These are phyloP conservation scores for Notodromas monacha DNA, from an alignment of 2,888 invertebrate species.

Conservation along the genomic window DNA sequence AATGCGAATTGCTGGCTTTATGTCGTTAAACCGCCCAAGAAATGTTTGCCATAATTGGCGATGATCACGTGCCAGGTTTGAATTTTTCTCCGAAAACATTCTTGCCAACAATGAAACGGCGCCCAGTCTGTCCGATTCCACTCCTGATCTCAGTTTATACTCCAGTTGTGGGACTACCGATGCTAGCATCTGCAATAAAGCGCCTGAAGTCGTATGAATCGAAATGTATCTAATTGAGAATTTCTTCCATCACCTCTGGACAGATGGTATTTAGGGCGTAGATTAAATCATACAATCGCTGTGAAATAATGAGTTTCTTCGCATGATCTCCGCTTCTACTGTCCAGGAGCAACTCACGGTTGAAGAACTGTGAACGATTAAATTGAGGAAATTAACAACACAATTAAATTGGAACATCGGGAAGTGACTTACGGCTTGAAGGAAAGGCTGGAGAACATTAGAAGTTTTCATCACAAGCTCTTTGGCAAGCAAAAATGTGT, in stretches of 20 bases:
- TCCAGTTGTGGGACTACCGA: slow-evolving; percentile 20
- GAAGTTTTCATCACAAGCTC: slow-evolving; percentile 67
- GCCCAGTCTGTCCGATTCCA: slow-evolving; percentile 52
- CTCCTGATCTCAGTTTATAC: slow-evolving; percentile 67
- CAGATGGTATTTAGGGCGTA: slow-evolving; percentile 82
- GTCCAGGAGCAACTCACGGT: slow-evolving; percentile 65
- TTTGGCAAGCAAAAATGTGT: slow-evolving; percentile 60
- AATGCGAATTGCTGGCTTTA: slow-evolving; percentile 59
- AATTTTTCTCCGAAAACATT: slow-evolving; percentile 86
- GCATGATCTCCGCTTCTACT: slow-evolving; percentile 80
- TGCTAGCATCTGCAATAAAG: slow-evolving; percentile 5
- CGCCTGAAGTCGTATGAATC: slow-evolving; percentile 10
- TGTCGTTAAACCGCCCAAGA: slow-evolving; percentile 74
- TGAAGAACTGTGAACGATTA: slow-evolving; percentile 41
- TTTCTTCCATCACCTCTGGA: slow-evolving; percentile 46
- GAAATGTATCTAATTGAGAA: slow-evolving; percentile 19
- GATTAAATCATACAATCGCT: slow-evolving; percentile 68
- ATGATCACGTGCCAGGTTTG: slow-evolving; percentile 53
- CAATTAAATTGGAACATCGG: too few relatives aligned
- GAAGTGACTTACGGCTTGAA: slow-evolving; percentile 56
- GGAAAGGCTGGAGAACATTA: slow-evolving; percentile 68
- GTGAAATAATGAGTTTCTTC: slow-evolving; percentile 23
- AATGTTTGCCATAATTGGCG: slow-evolving; percentile 66
- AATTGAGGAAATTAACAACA: too few relatives aligned
- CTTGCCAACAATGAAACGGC: slow-evolving; percentile 63